phyloP scores from a whole-genome alignment of 2,888 invertebrate species.

The Drosophila glabriapex region DNA sequence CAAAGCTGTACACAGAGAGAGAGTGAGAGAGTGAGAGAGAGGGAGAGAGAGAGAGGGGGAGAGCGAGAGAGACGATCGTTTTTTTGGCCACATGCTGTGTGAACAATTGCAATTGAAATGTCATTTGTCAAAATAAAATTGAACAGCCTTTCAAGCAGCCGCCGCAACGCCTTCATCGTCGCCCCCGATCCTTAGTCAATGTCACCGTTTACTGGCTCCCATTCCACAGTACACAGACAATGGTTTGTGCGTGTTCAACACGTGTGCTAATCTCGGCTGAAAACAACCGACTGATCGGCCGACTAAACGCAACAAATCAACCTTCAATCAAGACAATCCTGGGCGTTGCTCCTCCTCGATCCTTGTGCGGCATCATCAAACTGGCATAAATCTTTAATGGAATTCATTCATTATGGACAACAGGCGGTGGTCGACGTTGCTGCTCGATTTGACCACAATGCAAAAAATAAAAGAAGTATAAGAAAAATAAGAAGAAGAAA shows the following conservation, averaged over 20 bases:
- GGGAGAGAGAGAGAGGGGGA: neutral
- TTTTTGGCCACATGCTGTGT: slow-evolving; percentile 58
- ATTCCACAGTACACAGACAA: slow-evolving; percentile 4
- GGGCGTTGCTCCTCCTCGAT: slow-evolving; percentile 43
- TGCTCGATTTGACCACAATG: slow-evolving; percentile 69
- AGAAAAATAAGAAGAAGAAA: neutral
- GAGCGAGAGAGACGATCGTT: neutral
- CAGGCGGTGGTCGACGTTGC: slow-evolving; percentile 38
- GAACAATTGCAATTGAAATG: slow-evolving; percentile 81
- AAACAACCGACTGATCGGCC: slow-evolving; percentile 57
- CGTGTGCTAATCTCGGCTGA: slow-evolving; percentile 82
- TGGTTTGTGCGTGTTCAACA: slow-evolving; percentile 80
- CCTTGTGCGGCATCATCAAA: slow-evolving; percentile 83
- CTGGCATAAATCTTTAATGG: slow-evolving; percentile 83
- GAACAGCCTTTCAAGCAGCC: slow-evolving; percentile 66
- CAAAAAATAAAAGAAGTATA: neutral
- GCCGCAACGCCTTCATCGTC: slow-evolving; percentile 32
- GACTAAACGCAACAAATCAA: slow-evolving; percentile 79
- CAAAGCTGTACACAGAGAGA: neutral
- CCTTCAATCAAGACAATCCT: slow-evolving; percentile 81
- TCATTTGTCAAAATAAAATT: slow-evolving; percentile 85
- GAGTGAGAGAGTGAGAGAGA: neutral
- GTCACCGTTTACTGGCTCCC: slow-evolving; percentile 5
- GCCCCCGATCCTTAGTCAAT: slow-evolving; percentile 24
- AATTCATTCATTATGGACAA: slow-evolving; percentile 77